Percentiles rank a stretch among this genome's conserved stretches.
These are phyloP conservation scores for Scaptodrosophila latifasciaeformis DNA, from an alignment of 2,888 invertebrate species.

Conservation along the genomic window DNA sequence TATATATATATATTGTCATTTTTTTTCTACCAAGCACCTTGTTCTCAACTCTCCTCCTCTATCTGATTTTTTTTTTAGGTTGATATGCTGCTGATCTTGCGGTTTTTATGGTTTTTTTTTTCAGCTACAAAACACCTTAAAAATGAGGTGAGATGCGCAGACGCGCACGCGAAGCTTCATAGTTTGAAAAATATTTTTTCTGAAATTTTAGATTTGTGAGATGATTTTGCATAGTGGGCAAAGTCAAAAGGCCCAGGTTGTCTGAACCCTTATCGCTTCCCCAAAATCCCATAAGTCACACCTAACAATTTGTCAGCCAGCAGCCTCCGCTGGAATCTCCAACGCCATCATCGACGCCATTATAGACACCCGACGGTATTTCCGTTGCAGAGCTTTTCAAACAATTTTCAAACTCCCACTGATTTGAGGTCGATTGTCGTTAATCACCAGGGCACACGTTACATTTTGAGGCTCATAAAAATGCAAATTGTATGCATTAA, in stretches of 20 bases:
- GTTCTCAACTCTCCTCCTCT: conserved; percentile 10
- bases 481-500: conserved; percentile 66
- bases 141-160: conserved; percentile 18
- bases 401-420: conserved; percentile 34
- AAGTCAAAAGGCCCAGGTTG: too few species aligned
- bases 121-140: conserved; percentile 33
- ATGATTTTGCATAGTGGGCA: conserved; percentile 23
- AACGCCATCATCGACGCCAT: background rate
- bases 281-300: conserved; percentile 54
- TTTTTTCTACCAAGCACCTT: conserved; percentile 27
- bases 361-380: background rate
- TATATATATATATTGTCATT: conserved; percentile 12
- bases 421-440: conserved; percentile 24
- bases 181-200: conserved; percentile 18
- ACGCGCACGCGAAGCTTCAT: conserved; percentile 33
- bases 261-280: conserved; percentile 6
- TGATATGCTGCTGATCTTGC: conserved; percentile 72
- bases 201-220: conserved; percentile 63
- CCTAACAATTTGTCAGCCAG: conserved; percentile 58
- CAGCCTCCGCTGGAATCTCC: background rate
- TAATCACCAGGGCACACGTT: conserved; percentile 56
- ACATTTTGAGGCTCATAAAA: conserved; percentile 59
- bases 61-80: conserved; percentile 44
- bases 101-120: conserved; percentile 64
- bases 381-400: conserved; percentile 21